Percentiles rank a stretch among this genome's conserved stretches.
Evolutionary conservation across 2,888 invertebrate genomes (phyloP).

Genomic region (Zele albiditarsus): DNA sequence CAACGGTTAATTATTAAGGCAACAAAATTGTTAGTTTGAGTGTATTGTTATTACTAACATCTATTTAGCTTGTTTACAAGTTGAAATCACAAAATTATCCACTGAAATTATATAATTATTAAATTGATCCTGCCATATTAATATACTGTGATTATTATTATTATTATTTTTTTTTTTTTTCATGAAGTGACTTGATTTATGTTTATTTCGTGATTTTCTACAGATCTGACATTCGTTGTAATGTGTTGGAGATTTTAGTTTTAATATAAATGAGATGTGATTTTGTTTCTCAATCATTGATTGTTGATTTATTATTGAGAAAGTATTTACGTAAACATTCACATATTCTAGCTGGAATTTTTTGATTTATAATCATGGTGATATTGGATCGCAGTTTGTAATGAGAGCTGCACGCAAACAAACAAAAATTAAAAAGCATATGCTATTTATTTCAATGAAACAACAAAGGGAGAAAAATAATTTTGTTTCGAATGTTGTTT

Average conservation of each 20-base stretch:
- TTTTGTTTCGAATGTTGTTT: neutral
- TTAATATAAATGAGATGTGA: neutral
- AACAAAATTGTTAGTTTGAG: neutral
- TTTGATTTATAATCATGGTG: neutral
- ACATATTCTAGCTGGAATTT: neutral
- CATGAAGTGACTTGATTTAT: too few relatives aligned
- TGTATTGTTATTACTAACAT: too few relatives aligned
- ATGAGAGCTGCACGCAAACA: neutral
- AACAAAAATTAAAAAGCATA: neutral
- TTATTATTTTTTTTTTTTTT: too few relatives aligned
- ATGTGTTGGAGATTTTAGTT: too few relatives aligned
- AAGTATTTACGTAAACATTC: neutral
- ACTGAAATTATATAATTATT: too few relatives aligned
- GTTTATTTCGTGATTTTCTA: too few relatives aligned
- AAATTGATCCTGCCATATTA: too few relatives aligned
- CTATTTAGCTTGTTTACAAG: too few relatives aligned
- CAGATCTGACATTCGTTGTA: too few relatives aligned
- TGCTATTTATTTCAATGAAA: neutral
- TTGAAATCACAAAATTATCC: too few relatives aligned
- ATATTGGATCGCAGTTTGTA: constrained; percentile 1
- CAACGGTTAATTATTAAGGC: neutral
- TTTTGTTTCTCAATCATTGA: constrained; percentile 1
- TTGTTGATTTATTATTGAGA: neutral
- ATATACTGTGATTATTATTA: too few relatives aligned
- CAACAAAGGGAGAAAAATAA: neutral